Percentiles rank a stretch among this genome's conserved stretches.
Conservation (phyloP, 2,113 vertebrate genomes). For the Tenrec ecaudatus region DNA sequence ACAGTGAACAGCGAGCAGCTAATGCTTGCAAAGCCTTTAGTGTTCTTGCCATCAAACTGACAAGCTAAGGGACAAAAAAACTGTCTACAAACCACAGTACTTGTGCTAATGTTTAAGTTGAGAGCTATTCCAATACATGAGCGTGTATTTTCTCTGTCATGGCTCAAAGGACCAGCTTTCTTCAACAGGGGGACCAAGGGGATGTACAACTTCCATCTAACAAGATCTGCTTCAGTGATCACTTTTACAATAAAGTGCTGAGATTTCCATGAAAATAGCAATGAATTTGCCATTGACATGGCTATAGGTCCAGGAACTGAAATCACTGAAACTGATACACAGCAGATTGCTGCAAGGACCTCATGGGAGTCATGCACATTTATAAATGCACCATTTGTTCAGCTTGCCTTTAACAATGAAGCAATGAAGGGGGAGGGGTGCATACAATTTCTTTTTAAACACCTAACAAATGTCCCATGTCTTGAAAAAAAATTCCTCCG, state of each 20-base stretch:
- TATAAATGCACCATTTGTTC: neutral
- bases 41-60: neutral
- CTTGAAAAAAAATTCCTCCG: neutral
- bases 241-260: slow-evolving; percentile 5
- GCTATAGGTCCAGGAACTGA: neutral
- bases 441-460: neutral
- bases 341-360: neutral
- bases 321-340: neutral
- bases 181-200: neutral
- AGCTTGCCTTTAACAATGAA: neutral
- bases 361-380: neutral
- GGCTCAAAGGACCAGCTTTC: neutral
- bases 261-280: slow-evolving; percentile 7
- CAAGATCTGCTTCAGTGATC: slow-evolving; percentile 15
- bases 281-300: neutral
- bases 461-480: neutral
- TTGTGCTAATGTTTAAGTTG: neutral
- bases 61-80: neutral
- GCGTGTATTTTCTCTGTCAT: neutral
- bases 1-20: slow-evolving; percentile 46
- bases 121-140: neutral
- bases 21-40: fast-evolving
- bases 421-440: no score
- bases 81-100: neutral
- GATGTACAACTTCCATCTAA: neutral